Evolutionary conservation across 2,113 vertebrate species (phyloP).

Genomic region (Aphelocoma coerulescens): DNA sequence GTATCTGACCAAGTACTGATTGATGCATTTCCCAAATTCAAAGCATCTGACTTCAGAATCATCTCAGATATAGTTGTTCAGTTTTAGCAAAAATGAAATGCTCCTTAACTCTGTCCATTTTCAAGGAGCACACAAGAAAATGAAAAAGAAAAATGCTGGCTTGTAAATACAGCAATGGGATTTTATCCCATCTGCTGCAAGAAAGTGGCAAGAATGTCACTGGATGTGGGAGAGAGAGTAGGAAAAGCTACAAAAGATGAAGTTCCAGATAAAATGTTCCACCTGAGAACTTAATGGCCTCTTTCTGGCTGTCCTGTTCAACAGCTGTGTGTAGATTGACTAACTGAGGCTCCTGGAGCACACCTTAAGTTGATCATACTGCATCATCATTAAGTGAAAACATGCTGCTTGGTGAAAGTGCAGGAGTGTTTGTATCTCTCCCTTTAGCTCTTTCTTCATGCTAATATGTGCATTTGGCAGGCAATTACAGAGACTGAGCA

Average conservation of each 20-base stretch:
- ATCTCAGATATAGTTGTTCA: background rate
- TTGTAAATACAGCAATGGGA: background rate
- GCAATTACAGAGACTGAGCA: background rate
- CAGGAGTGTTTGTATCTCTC: background rate
- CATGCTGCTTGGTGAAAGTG: background rate
- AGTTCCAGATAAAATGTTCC: background rate
- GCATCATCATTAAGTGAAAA: background rate
- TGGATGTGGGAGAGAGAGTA: background rate
- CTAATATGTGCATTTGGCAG: background rate
- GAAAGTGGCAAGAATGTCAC: background rate
- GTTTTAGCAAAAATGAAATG: background rate
- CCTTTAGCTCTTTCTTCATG: background rate
- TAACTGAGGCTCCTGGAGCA: background rate
- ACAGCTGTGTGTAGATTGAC: background rate
- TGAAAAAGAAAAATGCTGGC: background rate
- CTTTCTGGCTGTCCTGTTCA: background rate
- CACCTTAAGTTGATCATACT: background rate
- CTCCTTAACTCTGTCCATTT: background rate
- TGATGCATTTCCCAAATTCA: background rate
- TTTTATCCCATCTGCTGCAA: background rate
- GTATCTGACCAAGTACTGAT: background rate
- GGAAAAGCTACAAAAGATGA: background rate
- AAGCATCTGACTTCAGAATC: background rate
- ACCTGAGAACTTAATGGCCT: background rate
- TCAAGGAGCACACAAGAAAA: background rate